These are phyloP conservation scores for Vanessa cardui DNA, from an alignment of 2,888 invertebrate genomes.

Conservation along the genomic window DNA sequence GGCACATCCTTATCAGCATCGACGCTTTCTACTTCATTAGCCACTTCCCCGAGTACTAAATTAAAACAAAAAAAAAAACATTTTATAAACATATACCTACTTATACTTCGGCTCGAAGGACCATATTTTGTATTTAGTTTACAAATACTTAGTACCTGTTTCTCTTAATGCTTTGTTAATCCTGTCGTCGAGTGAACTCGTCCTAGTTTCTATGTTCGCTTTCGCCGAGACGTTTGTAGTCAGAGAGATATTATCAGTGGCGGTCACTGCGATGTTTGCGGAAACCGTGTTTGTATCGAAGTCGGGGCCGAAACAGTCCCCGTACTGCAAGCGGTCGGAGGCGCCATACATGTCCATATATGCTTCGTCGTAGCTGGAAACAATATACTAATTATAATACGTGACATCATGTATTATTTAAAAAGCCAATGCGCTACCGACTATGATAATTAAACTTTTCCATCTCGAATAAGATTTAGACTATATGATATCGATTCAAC, in stretches of 20 bases:
- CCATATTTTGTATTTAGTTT: not conserved
- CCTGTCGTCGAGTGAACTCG: slow-evolving; percentile 62
- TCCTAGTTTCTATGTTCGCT: slow-evolving; percentile 15
- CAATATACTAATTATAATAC: not conserved
- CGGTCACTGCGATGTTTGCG: slow-evolving; percentile 28
- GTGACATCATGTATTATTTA: not conserved
- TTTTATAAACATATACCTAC: not conserved
- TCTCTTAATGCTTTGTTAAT: slow-evolving; percentile 62
- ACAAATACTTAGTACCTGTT: slow-evolving; percentile 49
- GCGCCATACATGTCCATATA: slow-evolving; percentile 77
- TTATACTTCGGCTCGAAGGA: not conserved
- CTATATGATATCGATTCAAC: too few species aligned
- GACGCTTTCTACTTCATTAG: slow-evolving; percentile 49
- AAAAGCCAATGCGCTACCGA: too few species aligned
- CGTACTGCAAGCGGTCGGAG: slow-evolving; percentile 71
- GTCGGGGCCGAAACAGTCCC: slow-evolving; percentile 65
- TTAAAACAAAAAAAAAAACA: slow-evolving; percentile 16
- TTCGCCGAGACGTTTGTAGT: slow-evolving; percentile 21
- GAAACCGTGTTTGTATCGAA: slow-evolving; percentile 14
- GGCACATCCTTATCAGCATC: slow-evolving; percentile 53
- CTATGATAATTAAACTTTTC: too few species aligned
- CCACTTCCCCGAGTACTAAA: slow-evolving; percentile 60
- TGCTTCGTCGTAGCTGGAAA: slow-evolving; percentile 69
- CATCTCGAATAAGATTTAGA: too few species aligned
- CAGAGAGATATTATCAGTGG: not conserved